Percentiles rank a stretch among this genome's conserved stretches.
Evolutionary conservation across 2,113 vertebrate species (phyloP).

Genomic region (Oryzias melastigma): DNA sequence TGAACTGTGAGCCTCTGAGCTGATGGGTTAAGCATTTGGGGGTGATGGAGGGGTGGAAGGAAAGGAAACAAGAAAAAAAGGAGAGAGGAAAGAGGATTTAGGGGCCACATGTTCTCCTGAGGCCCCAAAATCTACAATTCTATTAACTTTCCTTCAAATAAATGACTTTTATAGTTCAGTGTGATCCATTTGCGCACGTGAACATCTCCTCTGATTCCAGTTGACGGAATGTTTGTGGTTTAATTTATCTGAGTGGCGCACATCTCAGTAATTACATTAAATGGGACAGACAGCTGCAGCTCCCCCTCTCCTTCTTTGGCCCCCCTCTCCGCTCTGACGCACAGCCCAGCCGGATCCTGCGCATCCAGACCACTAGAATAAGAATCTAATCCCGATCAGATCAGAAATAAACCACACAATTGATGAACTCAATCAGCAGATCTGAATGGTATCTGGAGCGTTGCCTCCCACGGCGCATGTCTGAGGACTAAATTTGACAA

Average conservation of each 20-base stretch:
- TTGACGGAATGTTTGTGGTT: constrained; percentile 33
- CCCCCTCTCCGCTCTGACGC: constrained; percentile 23
- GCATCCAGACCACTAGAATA: constrained; percentile 28
- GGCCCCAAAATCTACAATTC: background rate
- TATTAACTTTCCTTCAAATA: constrained; percentile 7
- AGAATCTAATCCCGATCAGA: no score
- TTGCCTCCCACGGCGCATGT: constrained; percentile 42
- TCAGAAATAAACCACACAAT: no score
- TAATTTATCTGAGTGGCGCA: constrained; percentile 57
- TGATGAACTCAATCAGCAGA: no score
- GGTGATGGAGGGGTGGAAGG: no score
- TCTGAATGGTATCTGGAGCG: constrained; percentile 21
- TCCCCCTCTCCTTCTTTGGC: background rate
- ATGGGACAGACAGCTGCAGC: constrained; percentile 49
- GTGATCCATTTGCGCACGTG: background rate
- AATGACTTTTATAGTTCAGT: background rate
- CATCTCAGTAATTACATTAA: constrained; percentile 57
- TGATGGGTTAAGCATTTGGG: constrained; percentile 51
- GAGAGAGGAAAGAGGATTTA: constrained; percentile 8
- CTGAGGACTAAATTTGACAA: constrained; percentile 67
- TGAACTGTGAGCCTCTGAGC: constrained; percentile 48
- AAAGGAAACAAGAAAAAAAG: background rate
- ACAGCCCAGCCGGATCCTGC: constrained; percentile 30
- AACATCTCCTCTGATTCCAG: background rate
- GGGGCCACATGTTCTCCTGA: background rate